Percentiles rank a stretch among this genome's conserved stretches.
Conservation (phyloP, 2,797 vertebrate species). For the Natrix natrix region DNA sequence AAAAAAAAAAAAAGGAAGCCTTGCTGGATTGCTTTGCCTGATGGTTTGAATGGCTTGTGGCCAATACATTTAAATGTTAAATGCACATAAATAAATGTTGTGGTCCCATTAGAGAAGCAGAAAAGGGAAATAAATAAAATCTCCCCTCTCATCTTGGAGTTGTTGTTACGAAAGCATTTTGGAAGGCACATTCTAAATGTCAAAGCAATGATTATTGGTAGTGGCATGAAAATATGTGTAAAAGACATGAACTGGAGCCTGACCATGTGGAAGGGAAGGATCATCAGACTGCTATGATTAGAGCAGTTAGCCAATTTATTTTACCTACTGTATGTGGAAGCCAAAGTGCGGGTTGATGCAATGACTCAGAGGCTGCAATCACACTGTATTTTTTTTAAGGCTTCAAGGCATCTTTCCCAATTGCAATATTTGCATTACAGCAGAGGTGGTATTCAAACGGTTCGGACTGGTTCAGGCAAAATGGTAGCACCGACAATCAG, state of each 20-base stretch:
- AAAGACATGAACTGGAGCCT: background rate
- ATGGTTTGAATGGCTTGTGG: background rate
- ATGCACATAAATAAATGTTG: background rate
- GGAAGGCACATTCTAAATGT: background rate
- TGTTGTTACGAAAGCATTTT: slow-evolving; percentile 14
- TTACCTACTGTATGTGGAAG: background rate
- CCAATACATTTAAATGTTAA: slow-evolving; percentile 24
- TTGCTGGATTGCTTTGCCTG: background rate
- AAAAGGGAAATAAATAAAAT: slow-evolving; percentile 26
- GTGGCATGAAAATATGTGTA: background rate
- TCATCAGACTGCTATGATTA: background rate
- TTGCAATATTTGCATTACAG: background rate
- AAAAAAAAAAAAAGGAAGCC: background rate
- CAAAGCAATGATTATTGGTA: background rate
- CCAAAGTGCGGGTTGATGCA: background rate
- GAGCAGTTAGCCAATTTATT: background rate
- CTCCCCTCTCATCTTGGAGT: slow-evolving; percentile 5
- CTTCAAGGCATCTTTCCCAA: background rate
- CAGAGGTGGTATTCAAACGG: no score
- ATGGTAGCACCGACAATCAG: no score
- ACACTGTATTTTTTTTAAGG: background rate
- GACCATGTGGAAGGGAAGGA: background rate
- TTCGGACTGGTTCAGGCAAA: no score
- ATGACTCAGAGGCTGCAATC: background rate
- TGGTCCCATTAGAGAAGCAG: background rate